Conservation (phyloP, 1,140 invertebrate species). For the Drosophila ficusphila region DNA sequence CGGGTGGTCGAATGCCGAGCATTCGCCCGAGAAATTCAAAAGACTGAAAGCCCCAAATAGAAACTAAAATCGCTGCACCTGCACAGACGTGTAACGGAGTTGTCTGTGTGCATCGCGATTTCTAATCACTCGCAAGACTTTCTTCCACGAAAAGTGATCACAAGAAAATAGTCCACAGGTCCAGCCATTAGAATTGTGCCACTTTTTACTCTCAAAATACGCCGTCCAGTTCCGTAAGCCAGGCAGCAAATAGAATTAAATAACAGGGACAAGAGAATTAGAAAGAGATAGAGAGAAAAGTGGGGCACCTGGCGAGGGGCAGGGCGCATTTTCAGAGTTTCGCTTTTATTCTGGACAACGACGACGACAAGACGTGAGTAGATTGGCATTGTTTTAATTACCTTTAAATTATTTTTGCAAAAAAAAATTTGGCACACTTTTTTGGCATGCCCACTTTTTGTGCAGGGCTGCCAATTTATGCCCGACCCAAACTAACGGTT, state of each 20-base stretch:
- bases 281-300: constrained; percentile 9
- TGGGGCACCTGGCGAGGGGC: constrained; percentile 56
- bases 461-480: constrained; percentile 5
- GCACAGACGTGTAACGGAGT: constrained; percentile 18
- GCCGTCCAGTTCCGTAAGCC: constrained; percentile 54
- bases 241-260: constrained; percentile 42
- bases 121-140: constrained; percentile 73
- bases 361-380: constrained; percentile 77
- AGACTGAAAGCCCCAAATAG: constrained; percentile 57
- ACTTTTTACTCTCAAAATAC: constrained; percentile 26
- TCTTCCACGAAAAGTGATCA: constrained; percentile 50
- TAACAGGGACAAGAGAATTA: constrained; percentile 27
- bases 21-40: constrained; percentile 58
- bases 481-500: constrained; percentile 20
- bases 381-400: constrained; percentile 67
- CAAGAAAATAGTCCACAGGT: constrained; percentile 40
- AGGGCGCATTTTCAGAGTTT: constrained; percentile 63
- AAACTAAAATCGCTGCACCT: constrained; percentile 30
- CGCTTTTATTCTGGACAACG: constrained; percentile 68
- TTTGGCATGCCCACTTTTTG: constrained; percentile 10
- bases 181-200: constrained; percentile 54
- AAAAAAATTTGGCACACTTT: constrained; percentile 3
- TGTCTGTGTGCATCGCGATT: constrained; percentile 55
- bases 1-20: constrained; percentile 52
- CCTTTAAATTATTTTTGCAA: background rate